Evolutionary conservation across 2,113 vertebrate species (phyloP).

Genomic region (Perca fluviatilis): DNA sequence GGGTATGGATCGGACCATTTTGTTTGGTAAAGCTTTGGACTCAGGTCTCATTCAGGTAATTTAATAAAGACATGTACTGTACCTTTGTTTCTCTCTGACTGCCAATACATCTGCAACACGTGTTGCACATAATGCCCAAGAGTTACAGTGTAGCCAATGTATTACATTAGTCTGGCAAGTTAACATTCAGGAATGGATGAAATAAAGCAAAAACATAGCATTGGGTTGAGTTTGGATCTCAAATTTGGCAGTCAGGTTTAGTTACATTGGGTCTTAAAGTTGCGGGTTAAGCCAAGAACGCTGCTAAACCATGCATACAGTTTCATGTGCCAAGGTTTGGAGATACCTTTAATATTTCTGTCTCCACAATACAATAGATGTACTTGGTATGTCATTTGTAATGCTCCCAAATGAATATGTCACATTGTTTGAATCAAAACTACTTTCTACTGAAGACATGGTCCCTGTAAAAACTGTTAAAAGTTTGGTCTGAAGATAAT

Average conservation of each 20-base stretch:
- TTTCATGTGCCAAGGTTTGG: background rate
- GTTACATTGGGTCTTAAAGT: background rate
- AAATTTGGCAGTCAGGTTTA: background rate
- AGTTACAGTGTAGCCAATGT: background rate
- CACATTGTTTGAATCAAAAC: background rate
- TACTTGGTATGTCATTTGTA: background rate
- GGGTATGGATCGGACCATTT: background rate
- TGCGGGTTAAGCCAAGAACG: background rate
- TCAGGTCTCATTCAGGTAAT: background rate
- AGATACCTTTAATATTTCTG: background rate
- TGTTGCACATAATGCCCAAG: too few relatives aligned
- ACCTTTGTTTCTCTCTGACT: background rate
- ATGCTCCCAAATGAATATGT: background rate
- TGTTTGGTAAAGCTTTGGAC: background rate
- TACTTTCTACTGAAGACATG: background rate
- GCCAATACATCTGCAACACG: background rate
- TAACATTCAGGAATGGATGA: background rate
- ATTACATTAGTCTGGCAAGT: background rate
- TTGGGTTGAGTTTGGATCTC: background rate
- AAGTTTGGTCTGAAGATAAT: too few relatives aligned
- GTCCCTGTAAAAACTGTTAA: too few relatives aligned
- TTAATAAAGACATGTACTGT: background rate
- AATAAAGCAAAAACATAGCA: background rate
- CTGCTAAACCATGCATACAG: background rate
- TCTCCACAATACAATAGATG: background rate